A percentile compares a stretch with the other conserved stretches of the same genome.
Evolutionary conservation across 2,113 vertebrate genomes (phyloP).

Genomic region (Dipodomys merriami): DNA sequence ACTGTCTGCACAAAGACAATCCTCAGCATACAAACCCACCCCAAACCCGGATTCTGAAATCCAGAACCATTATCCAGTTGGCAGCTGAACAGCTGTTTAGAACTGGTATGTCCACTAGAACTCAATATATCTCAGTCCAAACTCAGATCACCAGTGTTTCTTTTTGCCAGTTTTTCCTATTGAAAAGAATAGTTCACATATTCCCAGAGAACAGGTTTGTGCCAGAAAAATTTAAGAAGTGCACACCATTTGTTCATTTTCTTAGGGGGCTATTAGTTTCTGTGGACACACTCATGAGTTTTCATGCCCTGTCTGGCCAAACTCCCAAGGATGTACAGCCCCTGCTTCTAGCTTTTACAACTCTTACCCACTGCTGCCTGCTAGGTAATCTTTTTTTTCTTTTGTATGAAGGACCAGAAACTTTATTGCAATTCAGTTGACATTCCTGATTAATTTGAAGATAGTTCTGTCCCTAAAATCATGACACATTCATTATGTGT

Average conservation of each 20-base stretch:
- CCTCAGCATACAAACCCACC: background rate
- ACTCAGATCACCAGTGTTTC: background rate
- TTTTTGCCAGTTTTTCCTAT: background rate
- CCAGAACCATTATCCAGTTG: background rate
- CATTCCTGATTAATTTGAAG: too few relatives aligned
- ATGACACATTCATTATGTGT: too few relatives aligned
- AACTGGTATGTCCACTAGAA: background rate
- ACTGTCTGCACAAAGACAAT: background rate
- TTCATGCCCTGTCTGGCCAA: background rate
- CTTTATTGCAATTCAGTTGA: too few relatives aligned
- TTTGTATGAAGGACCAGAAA: too few relatives aligned
- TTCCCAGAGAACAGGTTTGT: background rate
- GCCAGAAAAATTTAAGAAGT: slow-evolving; percentile 12
- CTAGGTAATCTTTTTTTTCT: too few relatives aligned
- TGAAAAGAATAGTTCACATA: background rate
- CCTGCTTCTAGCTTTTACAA: background rate
- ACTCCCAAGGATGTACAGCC: background rate
- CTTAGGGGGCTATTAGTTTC: slow-evolving; percentile 45
- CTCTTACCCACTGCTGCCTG: background rate
- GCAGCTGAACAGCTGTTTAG: background rate
- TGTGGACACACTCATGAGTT: background rate
- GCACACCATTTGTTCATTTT: slow-evolving; percentile 50
- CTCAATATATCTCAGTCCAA: slow-evolving; percentile 4
- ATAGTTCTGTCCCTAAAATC: too few relatives aligned
- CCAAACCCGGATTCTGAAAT: background rate